Base-by-base conservation (phyloP, 1,140 invertebrate genomes). In the Eulimnadia texana region DNA sequence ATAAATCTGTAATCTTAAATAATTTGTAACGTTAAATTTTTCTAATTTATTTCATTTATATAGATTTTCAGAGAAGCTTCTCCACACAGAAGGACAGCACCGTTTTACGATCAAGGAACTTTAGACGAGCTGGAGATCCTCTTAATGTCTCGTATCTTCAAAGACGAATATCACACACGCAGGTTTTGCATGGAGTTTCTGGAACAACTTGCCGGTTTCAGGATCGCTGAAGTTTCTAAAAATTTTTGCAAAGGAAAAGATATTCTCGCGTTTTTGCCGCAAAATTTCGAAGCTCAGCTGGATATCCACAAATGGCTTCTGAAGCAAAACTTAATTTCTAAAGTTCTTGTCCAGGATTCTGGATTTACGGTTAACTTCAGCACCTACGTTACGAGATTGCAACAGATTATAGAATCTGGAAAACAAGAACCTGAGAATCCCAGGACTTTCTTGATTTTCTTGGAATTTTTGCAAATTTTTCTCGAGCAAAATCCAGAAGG, bases 101-200 rank as follows among this genome's bases (percentile, higher is more conserved):
- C 52, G 1, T 52, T 29, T 20, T 29, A 53, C 22, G 10, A 23
- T 19, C n/a, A 54, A 22, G 60, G 60, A 55, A 61, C 60, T 16
- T 6, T 61, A 22, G 16, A 50, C 22, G 60, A 61, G 22, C 50
- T 61, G 16, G 49, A 53, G 13, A 10, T 52, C 3, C 29, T 28
- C 29, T 29, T 61, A 3, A 53, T 52, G 22, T 1, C 28, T n/a
- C 50, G 53, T 3, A 13, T n/a, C 23, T 28, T 28, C 27, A 13
- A 51, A 22, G 23, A 50, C 0, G 49, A 61, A 51, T 22, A 27
- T 2, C 60, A 54, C 27, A 42, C 50, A 20, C 25, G 60, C 19
- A 50, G 53, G 13, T 22, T 42, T 20, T 53, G 60, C 25, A 28
- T 55, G 24, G 52, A 52, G 11, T 28, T 61, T 24, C 53, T n/a